A percentile compares a stretch with the other conserved stretches of the same genome.
These are phyloP conservation scores for Ectobius pallidus DNA, from an alignment of 2,888 invertebrate genomes.

Conservation along the genomic window DNA sequence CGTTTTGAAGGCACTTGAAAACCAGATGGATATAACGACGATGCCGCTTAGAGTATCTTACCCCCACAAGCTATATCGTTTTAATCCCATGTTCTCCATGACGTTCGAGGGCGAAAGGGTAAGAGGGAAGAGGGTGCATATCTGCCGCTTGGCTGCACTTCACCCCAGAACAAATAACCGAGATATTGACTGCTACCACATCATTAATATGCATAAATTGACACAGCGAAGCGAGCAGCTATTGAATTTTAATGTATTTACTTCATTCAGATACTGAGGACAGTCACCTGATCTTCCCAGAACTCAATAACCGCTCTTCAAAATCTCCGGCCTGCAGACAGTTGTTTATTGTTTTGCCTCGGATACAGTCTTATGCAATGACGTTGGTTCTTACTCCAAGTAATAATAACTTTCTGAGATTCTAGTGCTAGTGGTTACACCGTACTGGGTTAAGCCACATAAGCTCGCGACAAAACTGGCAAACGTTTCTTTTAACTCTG, in stretches of 20 bases:
- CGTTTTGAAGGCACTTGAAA: no score
- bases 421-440: no score
- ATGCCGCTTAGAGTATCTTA: neutral
- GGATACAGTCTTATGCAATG: no score
- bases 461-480: no score
- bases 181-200: constrained; percentile 24
- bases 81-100: constrained; percentile 20
- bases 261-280: constrained; percentile 13
- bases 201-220: constrained; percentile 41
- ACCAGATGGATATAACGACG: neutral
- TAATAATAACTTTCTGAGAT: no score
- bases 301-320: neutral
- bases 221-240: constrained; percentile 32
- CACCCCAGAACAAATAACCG: constrained; percentile 9
- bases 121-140: constrained; percentile 17
- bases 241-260: constrained; percentile 42
- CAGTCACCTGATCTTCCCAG: constrained; percentile 1
- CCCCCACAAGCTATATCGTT: constrained; percentile 4
- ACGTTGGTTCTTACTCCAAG: no score
- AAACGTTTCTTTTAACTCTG: no score
- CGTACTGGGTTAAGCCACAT: no score
- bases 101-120: constrained; percentile 9
- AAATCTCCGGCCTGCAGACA: neutral
- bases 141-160: constrained; percentile 28
- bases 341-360: neutral